Evolutionary conservation across 2,113 vertebrate species (phyloP).

Genomic region (Siniperca knerii): DNA sequence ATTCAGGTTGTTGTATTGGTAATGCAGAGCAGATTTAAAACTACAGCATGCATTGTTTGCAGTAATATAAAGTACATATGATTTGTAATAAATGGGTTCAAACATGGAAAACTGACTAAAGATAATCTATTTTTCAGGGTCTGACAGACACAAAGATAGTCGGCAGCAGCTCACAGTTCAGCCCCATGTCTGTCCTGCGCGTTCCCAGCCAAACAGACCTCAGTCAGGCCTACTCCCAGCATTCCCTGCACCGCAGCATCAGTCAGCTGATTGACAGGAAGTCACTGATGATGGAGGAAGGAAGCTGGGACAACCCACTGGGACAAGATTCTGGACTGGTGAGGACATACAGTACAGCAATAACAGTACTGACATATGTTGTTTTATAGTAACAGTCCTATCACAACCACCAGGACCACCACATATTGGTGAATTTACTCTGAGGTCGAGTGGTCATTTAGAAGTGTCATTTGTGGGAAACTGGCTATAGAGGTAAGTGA

Average conservation of each 20-base stretch:
- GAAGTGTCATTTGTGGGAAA: background rate
- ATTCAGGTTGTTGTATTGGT: background rate
- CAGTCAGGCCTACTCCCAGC: constrained; percentile 83
- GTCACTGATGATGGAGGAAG: constrained; percentile 82
- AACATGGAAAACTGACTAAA: background rate
- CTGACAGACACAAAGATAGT: constrained; percentile 89
- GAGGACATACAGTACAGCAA: constrained; percentile 67
- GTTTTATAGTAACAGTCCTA: background rate
- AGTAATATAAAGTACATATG: background rate
- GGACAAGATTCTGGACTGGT: constrained; percentile 90
- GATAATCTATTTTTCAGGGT: constrained; percentile 81
- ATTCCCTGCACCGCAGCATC: constrained; percentile 89
- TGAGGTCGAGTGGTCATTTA: background rate
- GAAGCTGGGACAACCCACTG: constrained; percentile 88
- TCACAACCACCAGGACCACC: background rate
- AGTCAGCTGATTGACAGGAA: constrained; percentile 94
- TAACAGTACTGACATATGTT: background rate
- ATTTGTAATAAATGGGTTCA: background rate
- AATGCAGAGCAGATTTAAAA: background rate
- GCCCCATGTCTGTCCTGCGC: constrained; percentile 80
- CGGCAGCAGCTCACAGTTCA: constrained; percentile 77
- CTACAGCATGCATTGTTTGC: background rate
- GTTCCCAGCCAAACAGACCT: constrained; percentile 86
- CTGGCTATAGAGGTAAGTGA: background rate
- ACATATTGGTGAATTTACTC: background rate